Conservation (phyloP, 1,140 invertebrate species). For the Protaetia brevitarsis region DNA sequence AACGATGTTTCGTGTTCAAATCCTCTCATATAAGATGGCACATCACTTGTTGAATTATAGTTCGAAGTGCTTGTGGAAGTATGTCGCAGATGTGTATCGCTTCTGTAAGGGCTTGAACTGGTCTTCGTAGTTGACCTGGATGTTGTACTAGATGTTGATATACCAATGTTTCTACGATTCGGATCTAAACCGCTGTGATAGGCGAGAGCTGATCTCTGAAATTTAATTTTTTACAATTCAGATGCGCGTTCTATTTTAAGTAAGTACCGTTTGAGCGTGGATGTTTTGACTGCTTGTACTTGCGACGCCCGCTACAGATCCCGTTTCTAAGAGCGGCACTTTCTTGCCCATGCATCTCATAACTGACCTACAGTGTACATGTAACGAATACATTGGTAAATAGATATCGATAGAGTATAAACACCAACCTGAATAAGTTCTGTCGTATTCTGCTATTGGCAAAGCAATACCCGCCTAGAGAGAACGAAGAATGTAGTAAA, state of each 20-base stretch:
- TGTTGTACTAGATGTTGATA: conserved; percentile 93
- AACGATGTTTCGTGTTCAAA: conserved; percentile 56
- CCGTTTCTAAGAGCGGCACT: conserved; percentile 73
- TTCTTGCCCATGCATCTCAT: conserved; percentile 80
- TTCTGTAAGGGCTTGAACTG: conserved; percentile 84
- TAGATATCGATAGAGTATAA: neutral
- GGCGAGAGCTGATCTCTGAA: conserved; percentile 73
- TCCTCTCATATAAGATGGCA: conserved; percentile 63
- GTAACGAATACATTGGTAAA: conserved; percentile 29
- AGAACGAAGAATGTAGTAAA: conserved; percentile 70
- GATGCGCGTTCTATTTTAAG: conserved; percentile 24
- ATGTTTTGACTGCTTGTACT: conserved; percentile 73
- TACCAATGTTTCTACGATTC: conserved; percentile 80
- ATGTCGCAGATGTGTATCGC: conserved; percentile 74
- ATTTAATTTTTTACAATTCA: conserved; percentile 31
- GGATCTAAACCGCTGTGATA: conserved; percentile 64
- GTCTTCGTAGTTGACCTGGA: conserved; percentile 92
- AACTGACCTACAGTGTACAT: too few relatives aligned
- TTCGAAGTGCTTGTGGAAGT: conserved; percentile 81
- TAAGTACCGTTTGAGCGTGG: conserved; percentile 59
- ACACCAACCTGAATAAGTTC: conserved; percentile 58
- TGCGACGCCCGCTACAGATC: conserved; percentile 58
- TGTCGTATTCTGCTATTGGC: conserved; percentile 74
- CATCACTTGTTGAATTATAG: conserved; percentile 74
- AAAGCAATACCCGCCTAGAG: conserved; percentile 80